Percentiles rank a stretch among this genome's conserved stretches.
Conservation (phyloP, 2,888 invertebrate genomes). For the Orgyia antiqua region DNA sequence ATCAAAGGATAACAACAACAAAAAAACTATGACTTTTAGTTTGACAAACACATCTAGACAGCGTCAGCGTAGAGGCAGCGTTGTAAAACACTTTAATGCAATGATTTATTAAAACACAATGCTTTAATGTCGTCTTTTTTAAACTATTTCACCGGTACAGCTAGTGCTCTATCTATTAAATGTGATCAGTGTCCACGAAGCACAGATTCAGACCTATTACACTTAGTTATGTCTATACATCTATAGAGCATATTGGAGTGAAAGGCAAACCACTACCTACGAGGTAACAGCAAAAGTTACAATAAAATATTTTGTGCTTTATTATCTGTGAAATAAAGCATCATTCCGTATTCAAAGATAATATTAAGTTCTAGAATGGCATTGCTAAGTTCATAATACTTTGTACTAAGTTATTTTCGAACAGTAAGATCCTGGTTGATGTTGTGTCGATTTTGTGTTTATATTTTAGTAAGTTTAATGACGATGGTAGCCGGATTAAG, state of each 20-base stretch:
- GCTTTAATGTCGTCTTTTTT: too few species aligned
- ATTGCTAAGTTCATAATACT: slow-evolving; percentile 31
- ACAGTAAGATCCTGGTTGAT: slow-evolving; percentile 16
- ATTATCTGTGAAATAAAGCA: slow-evolving; percentile 26
- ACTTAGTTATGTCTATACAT: slow-evolving; percentile 18
- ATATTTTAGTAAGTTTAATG: too few species aligned
- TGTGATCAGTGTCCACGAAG: too few species aligned
- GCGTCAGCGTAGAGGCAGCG: too few species aligned
- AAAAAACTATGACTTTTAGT: too few species aligned
- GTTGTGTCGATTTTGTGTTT: slow-evolving; percentile 12
- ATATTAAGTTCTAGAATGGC: slow-evolving; percentile 24
- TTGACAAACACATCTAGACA: too few species aligned
- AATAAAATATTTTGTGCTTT: slow-evolving; percentile 35
- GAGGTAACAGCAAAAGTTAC: slow-evolving; percentile 31
- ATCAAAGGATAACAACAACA: too few species aligned
- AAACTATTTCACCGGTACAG: too few species aligned
- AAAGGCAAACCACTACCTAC: slow-evolving; percentile 65
- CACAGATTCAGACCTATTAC: slow-evolving; percentile 8
- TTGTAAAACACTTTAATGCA: too few species aligned
- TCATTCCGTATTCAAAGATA: slow-evolving; percentile 16
- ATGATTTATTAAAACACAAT: too few species aligned
- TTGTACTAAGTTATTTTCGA: slow-evolving; percentile 24
- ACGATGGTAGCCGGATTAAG: too few species aligned
- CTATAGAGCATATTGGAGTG: slow-evolving; percentile 46
- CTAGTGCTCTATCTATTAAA: too few species aligned